These are phyloP conservation scores for Machimus atricapillus DNA, from an alignment of 2,888 invertebrate genomes.

Conservation along the genomic window DNA sequence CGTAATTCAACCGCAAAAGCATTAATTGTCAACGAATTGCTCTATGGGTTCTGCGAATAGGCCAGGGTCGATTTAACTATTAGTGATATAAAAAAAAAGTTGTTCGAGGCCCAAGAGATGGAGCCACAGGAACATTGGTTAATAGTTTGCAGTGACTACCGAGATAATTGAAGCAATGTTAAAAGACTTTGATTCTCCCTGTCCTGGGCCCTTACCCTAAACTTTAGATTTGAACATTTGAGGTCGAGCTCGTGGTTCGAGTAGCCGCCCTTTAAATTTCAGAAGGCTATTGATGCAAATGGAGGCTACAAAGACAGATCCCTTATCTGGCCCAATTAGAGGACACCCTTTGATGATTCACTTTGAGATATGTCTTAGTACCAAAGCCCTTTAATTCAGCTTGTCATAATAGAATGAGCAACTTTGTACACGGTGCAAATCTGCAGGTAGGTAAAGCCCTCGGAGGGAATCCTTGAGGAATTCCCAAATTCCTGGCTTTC, in stretches of 20 bases:
- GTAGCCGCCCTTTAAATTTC: background rate
- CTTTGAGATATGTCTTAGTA: background rate
- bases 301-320: background rate
- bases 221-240: background rate
- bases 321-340: background rate
- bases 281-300: background rate
- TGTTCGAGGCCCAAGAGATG: background rate
- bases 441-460: background rate
- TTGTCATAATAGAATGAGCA: background rate
- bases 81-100: background rate
- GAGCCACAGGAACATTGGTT: background rate
- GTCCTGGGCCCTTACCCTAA: background rate
- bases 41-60: background rate
- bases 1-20: background rate
- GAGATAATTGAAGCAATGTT: background rate
- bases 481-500: background rate
- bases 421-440: background rate
- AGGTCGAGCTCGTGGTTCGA: background rate
- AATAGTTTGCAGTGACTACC: background rate
- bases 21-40: background rate
- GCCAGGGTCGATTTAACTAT: background rate
- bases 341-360: background rate
- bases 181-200: background rate
- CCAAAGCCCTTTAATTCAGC: background rate
- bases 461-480: background rate